Evolutionary conservation across 2,888 invertebrate genomes (phyloP).

Genomic region (Drosophila emarginata): DNA sequence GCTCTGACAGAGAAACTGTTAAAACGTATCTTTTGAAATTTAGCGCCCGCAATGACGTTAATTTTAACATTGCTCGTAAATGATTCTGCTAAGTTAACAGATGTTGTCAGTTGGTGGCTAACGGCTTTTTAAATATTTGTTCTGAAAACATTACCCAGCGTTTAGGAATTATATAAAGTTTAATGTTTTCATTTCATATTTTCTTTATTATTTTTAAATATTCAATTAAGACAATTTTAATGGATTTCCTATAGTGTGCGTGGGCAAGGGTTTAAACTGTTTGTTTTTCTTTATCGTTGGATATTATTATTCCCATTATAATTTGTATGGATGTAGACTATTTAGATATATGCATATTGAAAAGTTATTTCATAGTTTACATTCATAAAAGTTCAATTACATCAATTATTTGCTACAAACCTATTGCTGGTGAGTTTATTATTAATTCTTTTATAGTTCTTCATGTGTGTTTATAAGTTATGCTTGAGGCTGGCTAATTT

Average conservation of each 20-base stretch:
- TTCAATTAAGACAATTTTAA: slow-evolving; percentile 48
- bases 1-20: too few relatives aligned
- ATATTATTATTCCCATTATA: slow-evolving; percentile 41
- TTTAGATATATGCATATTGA: slow-evolving; percentile 58
- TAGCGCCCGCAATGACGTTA: background rate
- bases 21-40: background rate
- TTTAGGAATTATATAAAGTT: background rate
- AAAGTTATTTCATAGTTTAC: slow-evolving; percentile 74
- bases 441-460: slow-evolving; percentile 39
- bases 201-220: slow-evolving; percentile 45
- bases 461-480: slow-evolving; percentile 47
- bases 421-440: slow-evolving; percentile 63
- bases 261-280: slow-evolving; percentile 39
- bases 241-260: slow-evolving; percentile 49
- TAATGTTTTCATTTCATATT: slow-evolving; percentile 29
- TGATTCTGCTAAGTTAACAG: background rate
- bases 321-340: slow-evolving; percentile 47
- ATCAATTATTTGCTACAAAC: slow-evolving; percentile 75
- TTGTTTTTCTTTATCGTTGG: slow-evolving; percentile 17
- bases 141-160: background rate
- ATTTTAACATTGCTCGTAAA: background rate
- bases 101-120: background rate
- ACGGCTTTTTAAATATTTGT: background rate
- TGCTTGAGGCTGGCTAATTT: slow-evolving; percentile 51
- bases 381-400: slow-evolving; percentile 79